Evolutionary conservation across 2,797 vertebrate genomes (phyloP), one percentile per base, ranked within the genome.

Genomic region (Thalassophryne amazonica): DNA sequence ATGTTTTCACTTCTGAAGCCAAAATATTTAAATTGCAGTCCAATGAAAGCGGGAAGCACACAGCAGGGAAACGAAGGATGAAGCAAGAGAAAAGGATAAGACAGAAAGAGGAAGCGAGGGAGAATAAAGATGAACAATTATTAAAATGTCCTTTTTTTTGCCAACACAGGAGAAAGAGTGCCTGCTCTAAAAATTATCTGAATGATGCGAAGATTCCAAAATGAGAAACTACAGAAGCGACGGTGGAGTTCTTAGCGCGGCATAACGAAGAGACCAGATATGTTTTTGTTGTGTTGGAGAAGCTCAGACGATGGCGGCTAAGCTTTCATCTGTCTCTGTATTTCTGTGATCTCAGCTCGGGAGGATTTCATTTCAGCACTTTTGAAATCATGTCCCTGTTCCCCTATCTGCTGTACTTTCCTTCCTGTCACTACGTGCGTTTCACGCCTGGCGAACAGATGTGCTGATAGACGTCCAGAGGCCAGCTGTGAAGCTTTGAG

Each of bases 121-220:
- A 68, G 51, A 70, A 77, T 56, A 60, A 78, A 80, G 69, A 67
- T 71, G 75, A 67, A 67, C 85, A 85, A 86, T 87, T 81, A 86
- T 88, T 87, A 80, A 87, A 86, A 88, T 85, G 79, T 85, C 85
- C 86, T 81, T 67, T 76, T 77, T 54, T 85, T 86, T 81, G 74
- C 50, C 55, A 63, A 67, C 69, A 78, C 63, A 52, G 78, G 73
- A 68, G 60, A 73, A 64, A 61, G 50, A 81, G 45, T 66, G 60
- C 64, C 51, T 51, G 63, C 77, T 73, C 65, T 68, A 80, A 79
- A 73, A 83, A 82, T 83, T 76, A 81, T 59, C 46, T 34, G 7
- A 67, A 62, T 60, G 21, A 40, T 19, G 13, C 43, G 27, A 50
- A 50, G 32, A 59, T 76, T 80, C 73, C 41, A 73, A n/a, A 67